Evolutionary conservation across 2,797 vertebrate genomes (phyloP).

Genomic region (Pseudotriccus pelzelni): DNA sequence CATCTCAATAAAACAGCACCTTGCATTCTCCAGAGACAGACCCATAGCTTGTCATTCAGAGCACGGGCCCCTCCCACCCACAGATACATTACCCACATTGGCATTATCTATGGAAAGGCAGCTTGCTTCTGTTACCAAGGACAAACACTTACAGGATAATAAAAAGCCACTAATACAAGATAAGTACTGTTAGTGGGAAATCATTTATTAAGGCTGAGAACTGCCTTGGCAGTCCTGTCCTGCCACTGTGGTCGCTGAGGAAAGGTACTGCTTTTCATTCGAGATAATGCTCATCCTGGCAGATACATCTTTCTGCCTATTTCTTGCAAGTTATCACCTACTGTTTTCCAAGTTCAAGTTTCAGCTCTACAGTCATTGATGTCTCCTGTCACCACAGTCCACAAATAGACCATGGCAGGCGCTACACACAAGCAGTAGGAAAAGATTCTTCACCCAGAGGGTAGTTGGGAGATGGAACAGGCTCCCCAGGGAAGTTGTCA

Average conservation of each 20-base stretch:
- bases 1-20: background rate
- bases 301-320: background rate
- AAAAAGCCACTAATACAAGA: background rate
- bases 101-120: background rate
- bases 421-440: background rate
- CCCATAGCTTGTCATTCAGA: background rate
- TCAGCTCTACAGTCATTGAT: background rate
- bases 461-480: background rate
- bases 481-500: background rate
- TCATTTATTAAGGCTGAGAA: background rate
- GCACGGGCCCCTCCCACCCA: background rate
- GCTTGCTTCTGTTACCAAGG: background rate
- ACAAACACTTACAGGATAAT: background rate
- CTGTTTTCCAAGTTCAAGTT: background rate
- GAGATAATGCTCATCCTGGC: background rate
- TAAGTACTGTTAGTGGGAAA: background rate
- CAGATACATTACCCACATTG: background rate
- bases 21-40: background rate
- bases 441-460: background rate
- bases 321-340: background rate
- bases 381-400: background rate
- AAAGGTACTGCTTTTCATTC: background rate
- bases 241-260: rapidly evolving
- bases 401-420: background rate
- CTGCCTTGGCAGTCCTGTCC: background rate